These are phyloP conservation scores for Spea bombifrons DNA, from an alignment of 2,113 vertebrate genomes.

Conservation along the genomic window DNA sequence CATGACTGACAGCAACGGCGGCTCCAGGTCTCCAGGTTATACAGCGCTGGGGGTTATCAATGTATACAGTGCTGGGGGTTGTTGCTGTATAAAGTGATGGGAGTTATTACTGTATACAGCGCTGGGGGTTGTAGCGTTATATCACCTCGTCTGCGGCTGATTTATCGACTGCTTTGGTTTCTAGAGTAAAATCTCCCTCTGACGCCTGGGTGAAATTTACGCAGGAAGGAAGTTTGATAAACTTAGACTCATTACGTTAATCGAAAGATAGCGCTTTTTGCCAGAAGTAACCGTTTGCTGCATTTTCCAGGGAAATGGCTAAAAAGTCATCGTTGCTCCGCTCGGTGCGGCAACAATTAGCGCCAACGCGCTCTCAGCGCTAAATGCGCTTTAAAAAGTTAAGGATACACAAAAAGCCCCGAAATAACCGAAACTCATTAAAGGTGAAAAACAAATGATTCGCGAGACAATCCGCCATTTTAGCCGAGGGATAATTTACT, in stretches of 20 bases:
- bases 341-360: constrained; percentile 15
- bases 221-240: background rate
- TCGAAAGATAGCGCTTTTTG: background rate
- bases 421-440: background rate
- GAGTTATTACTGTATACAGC: too few species aligned
- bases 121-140: too few species aligned
- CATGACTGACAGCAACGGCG: too few species aligned
- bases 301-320: constrained; percentile 14
- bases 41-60: too few species aligned
- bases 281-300: constrained; percentile 6
- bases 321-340: constrained; percentile 17
- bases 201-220: background rate
- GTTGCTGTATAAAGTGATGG: too few species aligned
- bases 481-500: background rate
- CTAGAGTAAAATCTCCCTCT: background rate
- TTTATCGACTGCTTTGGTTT: too few species aligned
- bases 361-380: background rate
- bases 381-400: background rate
- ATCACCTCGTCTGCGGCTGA: too few species aligned
- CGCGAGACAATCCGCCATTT: background rate
- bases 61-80: too few species aligned
- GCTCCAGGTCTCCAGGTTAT: too few species aligned
- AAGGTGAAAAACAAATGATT: background rate
- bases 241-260: constrained; percentile 5
- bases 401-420: background rate